Conservation (phyloP, 2,888 invertebrate species). For the Eurois occulta region DNA sequence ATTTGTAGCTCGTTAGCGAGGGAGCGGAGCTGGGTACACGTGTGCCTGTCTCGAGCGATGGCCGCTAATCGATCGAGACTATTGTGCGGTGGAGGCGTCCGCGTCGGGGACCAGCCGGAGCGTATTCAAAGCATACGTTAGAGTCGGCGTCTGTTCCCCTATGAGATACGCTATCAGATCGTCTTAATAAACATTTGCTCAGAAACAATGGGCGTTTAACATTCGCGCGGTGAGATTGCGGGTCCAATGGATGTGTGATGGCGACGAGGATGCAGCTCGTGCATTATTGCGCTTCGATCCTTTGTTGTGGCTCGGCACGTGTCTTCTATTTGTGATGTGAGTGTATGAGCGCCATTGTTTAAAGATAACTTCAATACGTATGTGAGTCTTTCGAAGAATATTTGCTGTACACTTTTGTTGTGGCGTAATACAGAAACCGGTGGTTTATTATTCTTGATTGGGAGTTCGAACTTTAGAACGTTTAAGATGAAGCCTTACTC, state of each 20-base stretch:
- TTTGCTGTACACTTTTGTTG: conserved; percentile 38
- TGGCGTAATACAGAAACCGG: conserved; percentile 30
- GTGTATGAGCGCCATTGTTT: conserved; percentile 65
- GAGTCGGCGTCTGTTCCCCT: conserved; percentile 83
- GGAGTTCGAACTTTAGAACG: not conserved
- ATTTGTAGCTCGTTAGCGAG: conserved; percentile 82
- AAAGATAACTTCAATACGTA: conserved; percentile 59
- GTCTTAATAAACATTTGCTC: conserved; percentile 89
- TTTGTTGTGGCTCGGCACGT: conserved; percentile 77
- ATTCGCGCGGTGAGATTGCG: conserved; percentile 78
- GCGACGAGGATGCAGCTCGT: conserved; percentile 70
- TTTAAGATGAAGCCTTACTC: not conserved
- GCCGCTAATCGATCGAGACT: conserved; percentile 86
- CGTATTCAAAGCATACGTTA: conserved; percentile 86
- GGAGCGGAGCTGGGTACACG: conserved; percentile 62
- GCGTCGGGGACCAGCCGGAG: conserved; percentile 68
- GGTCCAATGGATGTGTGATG: conserved; percentile 73
- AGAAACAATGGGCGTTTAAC: conserved; percentile 87
- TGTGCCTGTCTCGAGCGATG: conserved; percentile 72
- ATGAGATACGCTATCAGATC: conserved; percentile 88
- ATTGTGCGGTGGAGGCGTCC: conserved; percentile 76
- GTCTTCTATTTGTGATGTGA: conserved; percentile 71
- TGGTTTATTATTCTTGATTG: conserved; percentile 30
- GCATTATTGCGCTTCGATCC: conserved; percentile 78
- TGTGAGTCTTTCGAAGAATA: conserved; percentile 58